Percentiles rank a stretch among this genome's conserved stretches.
These are phyloP conservation scores for Bombus sylvicola DNA, from an alignment of 1,140 invertebrate species.

Conservation along the genomic window DNA sequence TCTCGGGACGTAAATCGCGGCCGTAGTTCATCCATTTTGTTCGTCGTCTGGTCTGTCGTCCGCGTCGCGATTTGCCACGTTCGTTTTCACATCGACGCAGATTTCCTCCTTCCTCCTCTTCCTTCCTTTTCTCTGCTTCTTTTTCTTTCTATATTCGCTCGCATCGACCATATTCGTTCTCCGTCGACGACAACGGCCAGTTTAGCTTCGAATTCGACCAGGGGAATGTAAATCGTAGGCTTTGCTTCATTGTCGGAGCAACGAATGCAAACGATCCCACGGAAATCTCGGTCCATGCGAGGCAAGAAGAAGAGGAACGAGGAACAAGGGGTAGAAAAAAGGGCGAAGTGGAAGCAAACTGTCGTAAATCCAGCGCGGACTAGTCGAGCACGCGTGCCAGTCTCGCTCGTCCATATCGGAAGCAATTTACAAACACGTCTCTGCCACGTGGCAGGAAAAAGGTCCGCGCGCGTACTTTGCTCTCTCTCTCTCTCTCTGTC, in stretches of 20 bases:
- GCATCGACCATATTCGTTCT: background rate
- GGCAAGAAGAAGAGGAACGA: background rate
- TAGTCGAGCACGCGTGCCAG: conserved; percentile 56
- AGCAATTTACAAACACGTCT: conserved; percentile 73
- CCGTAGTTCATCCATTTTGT: background rate
- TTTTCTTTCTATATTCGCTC: too few species aligned
- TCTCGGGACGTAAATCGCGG: background rate
- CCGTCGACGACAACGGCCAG: background rate
- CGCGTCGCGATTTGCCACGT: background rate
- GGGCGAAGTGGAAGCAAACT: conserved; percentile 34
- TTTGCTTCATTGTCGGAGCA: conserved; percentile 6
- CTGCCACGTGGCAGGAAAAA: conserved; percentile 73
- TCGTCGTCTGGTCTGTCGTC: background rate
- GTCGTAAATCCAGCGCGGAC: conserved; percentile 61
- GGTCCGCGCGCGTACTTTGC: background rate
- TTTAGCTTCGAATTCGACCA: background rate
- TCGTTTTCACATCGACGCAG: background rate
- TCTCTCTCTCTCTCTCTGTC: background rate
- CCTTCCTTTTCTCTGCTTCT: background rate
- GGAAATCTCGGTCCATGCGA: conserved; percentile 8
- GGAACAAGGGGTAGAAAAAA: conserved; percentile 20
- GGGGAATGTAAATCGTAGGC: conserved; percentile 21
- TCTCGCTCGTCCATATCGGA: conserved; percentile 68
- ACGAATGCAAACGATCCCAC: conserved; percentile 35
- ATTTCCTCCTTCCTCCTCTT: background rate